These are phyloP conservation scores for Ochotona princeps DNA, from an alignment of 2,113 vertebrate species.

Conservation along the genomic window DNA sequence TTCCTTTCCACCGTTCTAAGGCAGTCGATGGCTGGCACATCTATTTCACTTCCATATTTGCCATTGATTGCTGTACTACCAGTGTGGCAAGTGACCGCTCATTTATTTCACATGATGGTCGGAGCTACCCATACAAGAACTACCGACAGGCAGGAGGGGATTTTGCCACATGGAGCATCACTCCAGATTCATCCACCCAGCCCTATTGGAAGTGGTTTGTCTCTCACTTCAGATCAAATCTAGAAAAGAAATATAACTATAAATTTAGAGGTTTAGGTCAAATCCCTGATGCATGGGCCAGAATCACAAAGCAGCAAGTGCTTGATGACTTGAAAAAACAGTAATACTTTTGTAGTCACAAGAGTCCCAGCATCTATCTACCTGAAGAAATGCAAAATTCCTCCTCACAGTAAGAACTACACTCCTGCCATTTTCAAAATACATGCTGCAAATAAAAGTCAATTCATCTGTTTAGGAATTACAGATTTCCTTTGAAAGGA, in stretches of 20 bases:
- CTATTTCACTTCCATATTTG: accelerated
- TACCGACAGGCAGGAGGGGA: slow-evolving; percentile 78
- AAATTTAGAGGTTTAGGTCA: slow-evolving; percentile 66
- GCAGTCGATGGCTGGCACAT: accelerated
- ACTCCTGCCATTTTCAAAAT: neutral
- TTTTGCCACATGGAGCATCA: slow-evolving; percentile 82
- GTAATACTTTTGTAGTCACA: neutral
- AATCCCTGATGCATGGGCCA: slow-evolving; percentile 74
- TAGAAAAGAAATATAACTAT: slow-evolving; percentile 65
- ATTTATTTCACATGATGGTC: accelerated
- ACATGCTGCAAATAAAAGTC: neutral
- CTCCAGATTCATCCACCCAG: slow-evolving; percentile 80
- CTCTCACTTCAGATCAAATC: slow-evolving; percentile 80
- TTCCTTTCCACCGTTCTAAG: slow-evolving; percentile 66
- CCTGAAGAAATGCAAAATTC: neutral
- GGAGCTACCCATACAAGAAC: neutral
- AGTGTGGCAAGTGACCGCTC: accelerated
- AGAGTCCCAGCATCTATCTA: neutral
- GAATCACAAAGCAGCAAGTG: slow-evolving; percentile 65
- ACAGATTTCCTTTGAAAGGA: neutral
- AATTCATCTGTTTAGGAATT: neutral
- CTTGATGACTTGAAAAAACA: slow-evolving; percentile 60
- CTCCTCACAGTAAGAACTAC: neutral
- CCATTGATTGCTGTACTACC: slow-evolving; percentile 75
- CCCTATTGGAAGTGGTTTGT: slow-evolving; percentile 89